These are phyloP conservation scores for Anastrepha ludens DNA, from an alignment of 1,140 invertebrate genomes.

Conservation along the genomic window DNA sequence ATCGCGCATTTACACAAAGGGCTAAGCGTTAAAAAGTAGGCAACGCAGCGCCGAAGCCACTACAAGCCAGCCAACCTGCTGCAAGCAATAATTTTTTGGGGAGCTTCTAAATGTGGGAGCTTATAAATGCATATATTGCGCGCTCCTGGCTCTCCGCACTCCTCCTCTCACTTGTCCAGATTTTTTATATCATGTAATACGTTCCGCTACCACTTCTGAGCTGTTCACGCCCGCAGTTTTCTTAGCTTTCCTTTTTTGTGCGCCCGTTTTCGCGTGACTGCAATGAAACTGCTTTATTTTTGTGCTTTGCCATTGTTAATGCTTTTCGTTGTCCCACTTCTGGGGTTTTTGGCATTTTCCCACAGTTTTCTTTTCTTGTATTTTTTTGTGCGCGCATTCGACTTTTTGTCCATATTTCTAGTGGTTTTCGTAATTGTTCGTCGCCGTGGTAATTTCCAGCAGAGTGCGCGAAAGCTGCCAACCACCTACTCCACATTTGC, in stretches of 20 bases:
- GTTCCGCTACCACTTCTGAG: background rate
- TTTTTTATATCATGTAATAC: background rate
- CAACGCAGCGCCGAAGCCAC: slow-evolving; percentile 12
- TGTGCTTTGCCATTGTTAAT: background rate
- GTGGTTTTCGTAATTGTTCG: slow-evolving; percentile 40
- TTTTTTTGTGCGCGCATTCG: background rate
- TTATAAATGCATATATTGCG: too few species aligned
- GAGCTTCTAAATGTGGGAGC: background rate
- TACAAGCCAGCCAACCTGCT: slow-evolving; percentile 13
- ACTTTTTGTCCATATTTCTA: background rate
- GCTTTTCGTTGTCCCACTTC: background rate
- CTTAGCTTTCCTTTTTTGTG: background rate
- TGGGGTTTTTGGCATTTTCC: background rate
- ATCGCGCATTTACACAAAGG: background rate
- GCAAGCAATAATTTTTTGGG: slow-evolving; percentile 1
- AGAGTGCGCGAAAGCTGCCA: background rate
- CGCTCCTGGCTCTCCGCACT: too few species aligned
- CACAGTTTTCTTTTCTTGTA: background rate
- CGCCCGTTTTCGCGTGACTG: background rate
- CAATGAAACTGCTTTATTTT: background rate
- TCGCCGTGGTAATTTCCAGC: slow-evolving; percentile 37
- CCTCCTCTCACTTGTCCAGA: background rate
- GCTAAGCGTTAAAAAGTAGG: background rate
- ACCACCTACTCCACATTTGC: background rate
- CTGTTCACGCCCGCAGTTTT: background rate